Conservation (phyloP, 2,888 invertebrate species). For the Pristionchus japonicus region DNA sequence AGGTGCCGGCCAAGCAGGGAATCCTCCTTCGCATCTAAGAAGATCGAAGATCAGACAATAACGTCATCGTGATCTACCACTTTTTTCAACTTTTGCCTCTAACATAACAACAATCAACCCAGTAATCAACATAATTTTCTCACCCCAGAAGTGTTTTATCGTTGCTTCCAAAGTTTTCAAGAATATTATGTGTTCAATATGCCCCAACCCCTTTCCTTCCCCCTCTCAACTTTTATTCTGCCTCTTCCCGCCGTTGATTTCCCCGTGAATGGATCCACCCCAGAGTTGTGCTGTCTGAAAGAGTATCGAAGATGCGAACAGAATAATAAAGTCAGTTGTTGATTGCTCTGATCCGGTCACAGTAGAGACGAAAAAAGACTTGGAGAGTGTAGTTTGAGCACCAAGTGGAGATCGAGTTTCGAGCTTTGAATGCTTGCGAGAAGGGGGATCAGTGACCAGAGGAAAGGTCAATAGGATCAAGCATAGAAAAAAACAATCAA, state of each 20-base stretch:
- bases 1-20: constrained; percentile 57
- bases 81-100: background rate
- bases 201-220: no score
- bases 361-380: background rate
- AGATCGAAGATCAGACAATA: constrained; percentile 12
- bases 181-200: background rate
- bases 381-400: constrained; percentile 15
- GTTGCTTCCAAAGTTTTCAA: constrained; percentile 28
- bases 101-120: background rate
- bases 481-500: background rate
- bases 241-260: constrained; percentile 23
- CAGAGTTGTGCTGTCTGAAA: constrained; percentile 40
- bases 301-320: constrained; percentile 32
- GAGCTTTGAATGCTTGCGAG: background rate
- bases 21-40: constrained; percentile 57
- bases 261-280: background rate
- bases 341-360: background rate
- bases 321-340: constrained; percentile 36
- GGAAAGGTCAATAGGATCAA: background rate
- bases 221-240: background rate
- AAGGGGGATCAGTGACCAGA: background rate
- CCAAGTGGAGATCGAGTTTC: background rate
- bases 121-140: background rate
- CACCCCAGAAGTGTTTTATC: background rate
- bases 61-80: background rate